Base-by-base conservation (phyloP, 2,113 vertebrate species). In the Oceanites oceanicus region DNA sequence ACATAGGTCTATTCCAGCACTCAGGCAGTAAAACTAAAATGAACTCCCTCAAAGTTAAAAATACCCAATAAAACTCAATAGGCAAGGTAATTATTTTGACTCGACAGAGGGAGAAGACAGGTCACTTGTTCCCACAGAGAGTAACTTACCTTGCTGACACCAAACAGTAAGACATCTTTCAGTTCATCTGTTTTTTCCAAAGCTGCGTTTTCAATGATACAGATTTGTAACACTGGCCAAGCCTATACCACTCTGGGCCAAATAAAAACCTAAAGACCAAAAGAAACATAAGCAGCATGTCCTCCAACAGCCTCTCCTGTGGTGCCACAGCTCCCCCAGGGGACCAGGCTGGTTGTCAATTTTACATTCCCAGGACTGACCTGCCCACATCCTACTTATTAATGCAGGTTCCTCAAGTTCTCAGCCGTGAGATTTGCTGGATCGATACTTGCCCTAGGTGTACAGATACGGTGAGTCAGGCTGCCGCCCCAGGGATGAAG, bases 271-370 rank as follows among this genome's bases (percentile, higher is more conserved):
- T 27, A 0, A 47, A 74, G 44, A 27, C 1, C 18, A 3, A 13
- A 12, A 40, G 62, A 59, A 72, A 56, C 1, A 6, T 3, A 55
- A 45, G 73, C 50, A 83, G 52, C 55, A 45, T 1, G 0, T 34
- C 38, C 26, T 77, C 19, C 15, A 40, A 0, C 17, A 76, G 70
- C 70, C 53, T 66, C 65, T 94, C 45, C 49, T 5, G 59, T 9
- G 71, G 80, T 91, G 84, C 30, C 55, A 90, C 92, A 97, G 97
- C 94, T 91, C 96, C 95, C 86, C 91, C 91, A 53, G 11, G 52
- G 77, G 95, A 84, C 36, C 73, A 42, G 79, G 40, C n/a, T 29
- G 30, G 13, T 22, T 23, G 21, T 32, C 38, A 55, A 3, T 10
- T 13, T n/a, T 13, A 45, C 38, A 7, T 12, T 68, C 15, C 68